A percentile compares a stretch with the other conserved stretches of the same genome.
These are phyloP conservation scores for Embiotoca jacksoni DNA, from an alignment of 2,113 vertebrate genomes.

Conservation along the genomic window DNA sequence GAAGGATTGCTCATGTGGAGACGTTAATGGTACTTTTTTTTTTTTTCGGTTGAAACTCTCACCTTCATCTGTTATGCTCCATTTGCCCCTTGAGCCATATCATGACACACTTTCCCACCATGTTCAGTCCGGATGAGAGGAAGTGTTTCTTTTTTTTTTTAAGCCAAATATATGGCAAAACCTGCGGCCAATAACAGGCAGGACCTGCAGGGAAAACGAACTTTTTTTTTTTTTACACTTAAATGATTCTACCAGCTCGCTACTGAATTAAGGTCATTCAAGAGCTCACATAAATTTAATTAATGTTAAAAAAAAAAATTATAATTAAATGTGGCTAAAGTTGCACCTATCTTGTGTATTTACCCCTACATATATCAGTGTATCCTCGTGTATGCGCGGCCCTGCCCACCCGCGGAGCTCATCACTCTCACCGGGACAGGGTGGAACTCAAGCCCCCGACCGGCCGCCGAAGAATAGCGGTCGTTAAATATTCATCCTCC, in stretches of 20 bases:
- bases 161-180: neutral
- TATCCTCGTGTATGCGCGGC: slow-evolving; percentile 1
- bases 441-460: slow-evolving; percentile 79
- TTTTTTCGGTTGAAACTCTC: slow-evolving; percentile 19
- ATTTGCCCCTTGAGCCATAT: slow-evolving; percentile 42
- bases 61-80: slow-evolving; percentile 60
- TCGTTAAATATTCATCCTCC: slow-evolving; percentile 82
- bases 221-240: neutral
- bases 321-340: neutral
- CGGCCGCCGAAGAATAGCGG: slow-evolving; percentile 69
- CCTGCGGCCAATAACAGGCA: neutral
- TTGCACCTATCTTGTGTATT: slow-evolving; percentile 8
- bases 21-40: neutral
- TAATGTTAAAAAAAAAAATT: neutral
- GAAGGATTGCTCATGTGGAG: slow-evolving; percentile 54
- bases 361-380: neutral
- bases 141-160: slow-evolving; percentile 2
- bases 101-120: slow-evolving; percentile 50
- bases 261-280: neutral
- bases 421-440: slow-evolving; percentile 57
- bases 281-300: neutral
- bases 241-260: neutral
- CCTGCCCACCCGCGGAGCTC: slow-evolving; percentile 67
- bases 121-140: slow-evolving; percentile 7
- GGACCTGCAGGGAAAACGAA: neutral